phyloP scores from a whole-genome alignment of 2,888 invertebrate species.

The Drosophila kokeensis region DNA sequence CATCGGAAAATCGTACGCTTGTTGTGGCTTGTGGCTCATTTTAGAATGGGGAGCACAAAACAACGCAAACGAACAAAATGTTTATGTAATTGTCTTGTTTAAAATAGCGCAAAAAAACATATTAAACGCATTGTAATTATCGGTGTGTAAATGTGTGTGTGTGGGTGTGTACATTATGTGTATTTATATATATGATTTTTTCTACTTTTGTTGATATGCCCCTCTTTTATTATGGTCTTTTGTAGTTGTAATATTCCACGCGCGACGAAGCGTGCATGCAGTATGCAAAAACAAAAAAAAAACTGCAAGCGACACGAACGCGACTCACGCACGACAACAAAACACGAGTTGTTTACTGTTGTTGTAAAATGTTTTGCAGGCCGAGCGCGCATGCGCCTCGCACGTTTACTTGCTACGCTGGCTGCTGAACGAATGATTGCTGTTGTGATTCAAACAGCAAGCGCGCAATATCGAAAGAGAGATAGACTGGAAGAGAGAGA shows the following conservation, averaged over 20 bases:
- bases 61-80: conserved; percentile 24
- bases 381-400: conserved; percentile 76
- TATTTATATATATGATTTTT: conserved; percentile 38
- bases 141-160: conserved; percentile 18
- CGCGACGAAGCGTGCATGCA: conserved; percentile 63
- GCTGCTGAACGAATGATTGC: conserved; percentile 66
- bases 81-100: conserved; percentile 66
- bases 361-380: conserved; percentile 42
- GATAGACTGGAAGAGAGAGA: conserved; percentile 7
- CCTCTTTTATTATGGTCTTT: conserved; percentile 17
- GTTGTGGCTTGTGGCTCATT: conserved; percentile 18
- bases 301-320: conserved; percentile 45
- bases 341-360: conserved; percentile 22
- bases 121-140: conserved; percentile 49
- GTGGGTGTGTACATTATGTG: conserved; percentile 16
- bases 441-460: conserved; percentile 38
- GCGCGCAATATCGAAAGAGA: conserved; percentile 4
- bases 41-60: conserved; percentile 20
- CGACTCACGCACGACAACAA: conserved; percentile 38
- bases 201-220: conserved; percentile 46
- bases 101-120: conserved; percentile 67
- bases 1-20: conserved; percentile 38
- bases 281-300: conserved; percentile 68
- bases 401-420: conserved; percentile 68
- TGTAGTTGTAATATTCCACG: conserved; percentile 64